Evolutionary conservation across 2,797 vertebrate species (phyloP), one percentile per base, ranked within the genome.

Genomic region (Rhynchonycteris naso): DNA sequence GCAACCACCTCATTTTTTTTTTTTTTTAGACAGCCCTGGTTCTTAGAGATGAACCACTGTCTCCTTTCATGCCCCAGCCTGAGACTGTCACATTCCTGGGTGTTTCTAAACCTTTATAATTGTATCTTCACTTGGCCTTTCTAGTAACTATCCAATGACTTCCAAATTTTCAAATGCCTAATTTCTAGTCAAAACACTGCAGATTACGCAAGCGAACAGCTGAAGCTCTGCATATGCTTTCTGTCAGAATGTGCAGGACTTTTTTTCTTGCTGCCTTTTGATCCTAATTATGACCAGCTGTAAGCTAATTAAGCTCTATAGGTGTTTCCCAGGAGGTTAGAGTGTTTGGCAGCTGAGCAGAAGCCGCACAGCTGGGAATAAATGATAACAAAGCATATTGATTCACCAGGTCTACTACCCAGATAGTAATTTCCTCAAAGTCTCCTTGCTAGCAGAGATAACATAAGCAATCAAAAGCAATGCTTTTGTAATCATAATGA

Each of bases 241-340:
- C 54, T 79, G 75, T 72, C 79, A 83, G 50, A 13, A 69, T 68
- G 56, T 13, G 68, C 81, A 72, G 71, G 43, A 56, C 24, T 81
- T 58, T 72, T 93, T 88, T 80, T 33, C 35, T 66, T 86, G 38
- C 43, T 68, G 65, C 38, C 21, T 93, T 96, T 96, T 97, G 87
- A 88, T 94, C 80, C 76, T 96, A 95, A 97, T 97, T 94, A 95
- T 80, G 86, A 76, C 69, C 96, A 91, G 58, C 52, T 90, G 28
- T 68, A 96, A 95, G 38, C 66, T 97, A 96, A 97, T 97, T 97
- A 97, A 95, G 76, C 93, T 95, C 91, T 82, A 8, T 28, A 21
- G 52, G 33, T 94, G 56, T 90, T 75, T 94, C 91, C 71, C 28
- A 22, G 63, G 89, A 86, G 52, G 86, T 85, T 26, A 94, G 22